Conservation (phyloP, 2,888 invertebrate genomes). For the Dolichomitus sp. region DNA sequence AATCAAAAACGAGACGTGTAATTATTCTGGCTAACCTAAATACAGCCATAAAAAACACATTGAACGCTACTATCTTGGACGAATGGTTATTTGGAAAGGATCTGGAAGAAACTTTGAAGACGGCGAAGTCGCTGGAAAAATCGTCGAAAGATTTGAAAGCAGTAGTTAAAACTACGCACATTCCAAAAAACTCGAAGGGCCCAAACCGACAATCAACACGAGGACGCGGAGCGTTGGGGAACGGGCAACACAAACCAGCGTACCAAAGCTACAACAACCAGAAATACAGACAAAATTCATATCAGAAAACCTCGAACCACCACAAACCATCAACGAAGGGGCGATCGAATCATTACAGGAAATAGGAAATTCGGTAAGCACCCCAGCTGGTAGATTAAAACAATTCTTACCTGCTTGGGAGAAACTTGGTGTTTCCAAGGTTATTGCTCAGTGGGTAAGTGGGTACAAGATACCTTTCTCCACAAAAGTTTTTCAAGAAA, state of each 20-base stretch:
- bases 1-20: conserved; percentile 38
- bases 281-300: not conserved
- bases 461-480: conserved; percentile 48
- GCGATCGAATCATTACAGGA: conserved; percentile 10
- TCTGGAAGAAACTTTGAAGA: conserved; percentile 47
- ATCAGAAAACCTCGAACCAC: not conserved
- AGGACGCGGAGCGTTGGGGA: conserved; percentile 29
- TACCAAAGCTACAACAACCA: conserved; percentile 18
- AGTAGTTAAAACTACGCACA: conserved; percentile 20
- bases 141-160: conserved; percentile 50
- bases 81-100: conserved; percentile 60
- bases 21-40: conserved; percentile 45
- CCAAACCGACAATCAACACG: conserved; percentile 45
- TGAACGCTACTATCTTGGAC: conserved; percentile 46
- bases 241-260: conserved; percentile 41
- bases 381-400: conserved; percentile 43
- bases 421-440: conserved; percentile 11
- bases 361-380: conserved; percentile 23
- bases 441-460: conserved; percentile 39
- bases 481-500: not conserved
- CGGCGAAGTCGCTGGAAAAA: conserved; percentile 46
- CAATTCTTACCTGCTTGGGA: conserved; percentile 38
- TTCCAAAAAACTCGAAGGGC: conserved; percentile 55
- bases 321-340: conserved; percentile 21
- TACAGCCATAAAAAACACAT: conserved; percentile 42